Conservation (phyloP, 2,888 invertebrate species). For the Scelioninae gen. 2 region DNA sequence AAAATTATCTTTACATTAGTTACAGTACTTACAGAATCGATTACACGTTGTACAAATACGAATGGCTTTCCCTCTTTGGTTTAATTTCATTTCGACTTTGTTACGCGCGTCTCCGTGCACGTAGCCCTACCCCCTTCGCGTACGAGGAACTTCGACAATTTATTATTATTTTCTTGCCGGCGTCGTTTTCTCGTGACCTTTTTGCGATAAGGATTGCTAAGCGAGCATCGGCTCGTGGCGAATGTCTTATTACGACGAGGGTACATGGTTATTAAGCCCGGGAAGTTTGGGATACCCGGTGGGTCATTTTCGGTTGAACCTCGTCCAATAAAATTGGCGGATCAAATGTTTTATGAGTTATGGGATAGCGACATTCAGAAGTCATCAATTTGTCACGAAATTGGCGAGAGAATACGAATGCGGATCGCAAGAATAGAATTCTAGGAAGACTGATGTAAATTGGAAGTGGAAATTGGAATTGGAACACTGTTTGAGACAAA, state of each 20-base stretch:
- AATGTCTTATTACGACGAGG: constrained; percentile 42
- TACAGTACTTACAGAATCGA: constrained; percentile 62
- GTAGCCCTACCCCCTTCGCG: constrained; percentile 18
- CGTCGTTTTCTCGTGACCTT: constrained; percentile 31
- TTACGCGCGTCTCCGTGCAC: constrained; percentile 30
- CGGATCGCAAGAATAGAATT: too few species aligned
- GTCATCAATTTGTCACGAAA: too few species aligned
- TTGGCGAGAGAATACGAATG: too few species aligned
- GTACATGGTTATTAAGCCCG: constrained; percentile 45
- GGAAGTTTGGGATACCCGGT: constrained; percentile 36
- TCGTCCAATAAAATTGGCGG: constrained; percentile 18
- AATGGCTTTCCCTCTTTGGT: constrained; percentile 33
- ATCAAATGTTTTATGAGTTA: constrained; percentile 24
- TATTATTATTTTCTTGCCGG: constrained; percentile 32
- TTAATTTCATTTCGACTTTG: constrained; percentile 34
- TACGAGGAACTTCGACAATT: constrained; percentile 47
- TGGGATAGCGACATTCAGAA: too few species aligned
- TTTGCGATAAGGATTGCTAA: constrained; percentile 43
- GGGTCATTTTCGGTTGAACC: constrained; percentile 31
- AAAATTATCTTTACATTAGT: constrained; percentile 61
- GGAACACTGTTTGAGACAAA: too few species aligned
- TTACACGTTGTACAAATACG: constrained; percentile 64
- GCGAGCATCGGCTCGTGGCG: constrained; percentile 31
- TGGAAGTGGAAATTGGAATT: too few species aligned
- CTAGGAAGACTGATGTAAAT: too few species aligned